Conservation (phyloP, 2,888 invertebrate genomes). For the Xestia sexstrigata region DNA sequence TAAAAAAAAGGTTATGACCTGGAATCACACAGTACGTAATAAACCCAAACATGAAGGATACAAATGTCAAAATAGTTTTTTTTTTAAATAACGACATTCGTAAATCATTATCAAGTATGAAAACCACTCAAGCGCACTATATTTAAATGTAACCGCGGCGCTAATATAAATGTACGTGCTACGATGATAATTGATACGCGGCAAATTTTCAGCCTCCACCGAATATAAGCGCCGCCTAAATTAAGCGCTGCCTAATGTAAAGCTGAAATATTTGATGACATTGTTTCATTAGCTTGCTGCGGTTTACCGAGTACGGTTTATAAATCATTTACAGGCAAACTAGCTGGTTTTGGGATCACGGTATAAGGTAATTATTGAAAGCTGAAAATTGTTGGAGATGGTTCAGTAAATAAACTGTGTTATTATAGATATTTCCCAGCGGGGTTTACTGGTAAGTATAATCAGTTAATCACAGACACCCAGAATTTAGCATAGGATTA, state of each 20-base stretch:
- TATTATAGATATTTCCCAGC: constrained; percentile 28
- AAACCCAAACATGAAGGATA: neutral
- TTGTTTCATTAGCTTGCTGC: constrained; percentile 47
- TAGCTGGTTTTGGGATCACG: constrained; percentile 30
- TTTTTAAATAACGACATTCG: neutral
- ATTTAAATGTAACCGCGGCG: constrained; percentile 56
- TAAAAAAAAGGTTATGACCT: too few species aligned
- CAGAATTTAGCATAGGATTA: neutral
- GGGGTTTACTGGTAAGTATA: neutral
- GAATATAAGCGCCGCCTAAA: constrained; percentile 34
- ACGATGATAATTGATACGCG: constrained; percentile 66
- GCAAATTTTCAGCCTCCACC: constrained; percentile 52
- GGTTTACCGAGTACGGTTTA: constrained; percentile 21
- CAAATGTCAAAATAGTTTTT: neutral
- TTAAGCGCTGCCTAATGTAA: constrained; percentile 28
- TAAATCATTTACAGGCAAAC: constrained; percentile 35
- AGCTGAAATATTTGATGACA: constrained; percentile 51
- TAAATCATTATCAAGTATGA: constrained; percentile 41
- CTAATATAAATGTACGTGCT: constrained; percentile 61
- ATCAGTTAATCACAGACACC: constrained; percentile 4
- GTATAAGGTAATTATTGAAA: constrained; percentile 4
- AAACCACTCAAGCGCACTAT: constrained; percentile 28
- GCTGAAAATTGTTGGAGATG: constrained; percentile 6
- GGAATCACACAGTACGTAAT: too few species aligned
- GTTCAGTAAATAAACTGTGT: neutral